Evolutionary conservation across 2,888 invertebrate genomes (phyloP), one percentile per base, ranked within the genome.

Genomic region (Meghimatium bilineatum): DNA sequence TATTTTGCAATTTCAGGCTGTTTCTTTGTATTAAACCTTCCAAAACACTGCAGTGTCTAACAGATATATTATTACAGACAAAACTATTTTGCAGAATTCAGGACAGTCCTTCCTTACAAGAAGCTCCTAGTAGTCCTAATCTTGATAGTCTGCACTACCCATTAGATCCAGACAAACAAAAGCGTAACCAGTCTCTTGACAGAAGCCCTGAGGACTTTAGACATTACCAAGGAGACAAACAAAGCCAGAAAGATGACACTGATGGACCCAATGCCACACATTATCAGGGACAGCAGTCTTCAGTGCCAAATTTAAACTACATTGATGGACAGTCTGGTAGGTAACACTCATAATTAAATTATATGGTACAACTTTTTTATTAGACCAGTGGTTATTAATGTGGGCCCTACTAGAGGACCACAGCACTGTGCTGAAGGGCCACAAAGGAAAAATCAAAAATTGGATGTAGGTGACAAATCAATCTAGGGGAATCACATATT

Each of bases 271-370:
- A 23, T 20, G 23, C n/a, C 32, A 44, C 29, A 71, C 56, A 26
- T 0, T 56, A 82, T 17, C 69, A 52, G 32, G 77, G 69, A 12
- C 71, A 36, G 10, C 76, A 77, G 52, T 36, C 56, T 0, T 69
- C 77, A 17, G 66, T 69, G 38, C 76, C 82, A 56, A 56, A 82
- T 52, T 32, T 52, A n/a, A 49, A 44, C 63, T 44, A 74, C 49
- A 66, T 20, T 52, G 49, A 74, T 14, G 66, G 20, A 8, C 29
- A 81, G 66, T 63, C 32, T 74, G 72, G 81, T 81, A 63, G 38
- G 66, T 49, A n/a, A 26, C 23, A 23, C n/a, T 63, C 5, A 44
- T 44, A 44, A 44, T 12, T 44, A 44, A 44, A n/a, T n/a, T n/a
- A n/a, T n/a, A n/a, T n/a, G n/a, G n/a, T n/a, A n/a, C n/a, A n/a